Evolutionary conservation across 2,113 vertebrate species (phyloP), one percentile per base, ranked within the genome.

Genomic region (Damaliscus lunatus): DNA sequence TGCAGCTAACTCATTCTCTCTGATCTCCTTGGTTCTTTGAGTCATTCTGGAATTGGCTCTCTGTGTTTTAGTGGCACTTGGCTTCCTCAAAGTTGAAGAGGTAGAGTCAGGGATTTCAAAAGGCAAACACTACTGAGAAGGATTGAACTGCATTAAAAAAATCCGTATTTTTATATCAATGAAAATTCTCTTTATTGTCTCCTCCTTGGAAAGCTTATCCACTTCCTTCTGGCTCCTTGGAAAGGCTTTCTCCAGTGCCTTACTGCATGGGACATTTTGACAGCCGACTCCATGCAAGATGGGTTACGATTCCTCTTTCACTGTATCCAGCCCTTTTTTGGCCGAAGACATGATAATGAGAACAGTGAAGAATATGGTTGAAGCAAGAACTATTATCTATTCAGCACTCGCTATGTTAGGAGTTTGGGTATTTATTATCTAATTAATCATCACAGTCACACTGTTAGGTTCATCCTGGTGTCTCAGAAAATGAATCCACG

Each of bases 21-120:
- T 57, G 60, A 90, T 96, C 67, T 53, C 78, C 29, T 91, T 52
- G 78, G 60, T 92, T 67, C 90, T 93, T 78, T 96, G 84, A 97
- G 91, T 97, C 78, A 89, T 96, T 96, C 94, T 87, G 88, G 96
- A 96, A 88, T 88, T 78, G 92, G 40, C 77, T 91, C 0, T 91
- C 40, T 91, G 50, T 53, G 71, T 77, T 91, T 95, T 71, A 64
- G 90, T 91, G 71, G 52, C 62, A 67, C 46, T 90, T 78, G 40
- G 40, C 89, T 90, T 88, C n/a, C 50, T 95, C 43, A 71, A n/a
- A 81, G 52, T 77, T 91, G 57, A 80, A 74, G 84, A 81, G 88
- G 53, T 53, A 36, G 33, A 77, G 53, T 89, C 53, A 64, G 77
- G 21, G 64, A 74, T 88, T 95, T 92, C 43, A 94, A 89, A 96